Percentiles rank a stretch among this genome's conserved stretches.
Evolutionary conservation across 2,113 vertebrate species (phyloP).

Genomic region (Lophochroa leadbeateri): DNA sequence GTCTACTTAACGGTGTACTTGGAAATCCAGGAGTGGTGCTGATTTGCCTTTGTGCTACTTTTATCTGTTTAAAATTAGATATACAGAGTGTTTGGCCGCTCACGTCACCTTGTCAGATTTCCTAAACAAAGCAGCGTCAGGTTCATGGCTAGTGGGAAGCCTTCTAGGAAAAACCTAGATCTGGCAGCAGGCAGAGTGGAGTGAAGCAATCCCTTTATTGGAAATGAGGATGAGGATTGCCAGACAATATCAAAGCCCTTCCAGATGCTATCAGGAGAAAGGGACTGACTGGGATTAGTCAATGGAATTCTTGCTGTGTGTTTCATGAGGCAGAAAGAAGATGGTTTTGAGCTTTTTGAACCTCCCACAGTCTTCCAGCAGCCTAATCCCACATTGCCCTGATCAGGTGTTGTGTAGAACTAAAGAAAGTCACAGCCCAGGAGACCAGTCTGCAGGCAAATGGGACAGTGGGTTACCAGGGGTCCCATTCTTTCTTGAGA

Average conservation of each 20-base stretch:
- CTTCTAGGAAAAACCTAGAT: not conserved
- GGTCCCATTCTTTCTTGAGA: not conserved
- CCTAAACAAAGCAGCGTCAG: not conserved
- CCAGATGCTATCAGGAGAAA: not conserved
- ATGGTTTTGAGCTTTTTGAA: not conserved
- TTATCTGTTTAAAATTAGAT: conserved; percentile 1
- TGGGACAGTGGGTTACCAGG: not conserved
- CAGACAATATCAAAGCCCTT: not conserved
- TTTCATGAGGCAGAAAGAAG: not conserved
- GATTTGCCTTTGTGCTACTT: not conserved
- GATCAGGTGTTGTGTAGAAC: not conserved
- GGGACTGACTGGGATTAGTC: not conserved
- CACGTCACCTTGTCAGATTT: not conserved
- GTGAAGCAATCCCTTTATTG: not conserved
- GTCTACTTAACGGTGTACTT: not conserved
- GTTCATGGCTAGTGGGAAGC: not conserved
- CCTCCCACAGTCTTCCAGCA: not conserved
- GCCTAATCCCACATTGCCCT: not conserved
- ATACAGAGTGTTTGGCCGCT: not conserved
- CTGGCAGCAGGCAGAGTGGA: rapidly evolving
- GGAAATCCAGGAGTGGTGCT: not conserved
- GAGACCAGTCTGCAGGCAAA: not conserved
- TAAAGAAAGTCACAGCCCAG: not conserved
- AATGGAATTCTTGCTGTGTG: not conserved
- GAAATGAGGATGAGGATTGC: not conserved